A percentile compares a stretch with the other conserved stretches of the same genome.
These are phyloP conservation scores for Catharus minimus DNA, from an alignment of 2,113 vertebrate species.

Conservation along the genomic window DNA sequence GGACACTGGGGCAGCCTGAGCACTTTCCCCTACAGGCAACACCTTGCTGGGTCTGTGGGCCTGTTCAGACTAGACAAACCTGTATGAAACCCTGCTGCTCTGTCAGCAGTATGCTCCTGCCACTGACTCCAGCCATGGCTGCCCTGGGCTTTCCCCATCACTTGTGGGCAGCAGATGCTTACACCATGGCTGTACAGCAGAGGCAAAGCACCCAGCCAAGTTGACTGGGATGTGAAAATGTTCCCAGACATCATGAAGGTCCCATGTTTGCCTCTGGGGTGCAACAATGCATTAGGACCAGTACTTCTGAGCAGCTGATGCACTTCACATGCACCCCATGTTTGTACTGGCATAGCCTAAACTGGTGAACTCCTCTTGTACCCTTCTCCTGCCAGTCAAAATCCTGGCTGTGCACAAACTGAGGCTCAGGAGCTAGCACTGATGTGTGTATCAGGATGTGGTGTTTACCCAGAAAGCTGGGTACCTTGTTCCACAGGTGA, in stretches of 20 bases:
- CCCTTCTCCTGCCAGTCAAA: background rate
- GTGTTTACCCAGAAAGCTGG: background rate
- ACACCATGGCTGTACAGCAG: rapidly evolving
- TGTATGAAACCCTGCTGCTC: background rate
- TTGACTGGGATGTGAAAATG: background rate
- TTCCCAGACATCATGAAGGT: background rate
- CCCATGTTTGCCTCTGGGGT: background rate
- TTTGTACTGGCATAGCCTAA: background rate
- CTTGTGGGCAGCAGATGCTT: constrained; percentile 1
- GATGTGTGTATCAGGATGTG: background rate
- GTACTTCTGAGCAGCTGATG: background rate
- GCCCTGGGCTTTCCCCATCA: constrained; percentile 3
- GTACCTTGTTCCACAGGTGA: background rate
- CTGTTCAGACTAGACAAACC: constrained; percentile 9
- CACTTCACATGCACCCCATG: background rate
- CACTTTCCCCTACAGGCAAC: background rate
- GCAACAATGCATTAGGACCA: rapidly evolving
- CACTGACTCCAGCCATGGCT: background rate
- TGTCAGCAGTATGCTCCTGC: constrained; percentile 6
- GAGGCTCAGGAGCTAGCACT: background rate
- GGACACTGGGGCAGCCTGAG: background rate
- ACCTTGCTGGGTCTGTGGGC: background rate
- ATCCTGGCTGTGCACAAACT: background rate
- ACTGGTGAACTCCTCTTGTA: background rate
- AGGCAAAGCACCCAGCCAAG: background rate